Evolutionary conservation across 2,888 invertebrate genomes (phyloP).

Genomic region (Cyrtodaria siliqua): DNA sequence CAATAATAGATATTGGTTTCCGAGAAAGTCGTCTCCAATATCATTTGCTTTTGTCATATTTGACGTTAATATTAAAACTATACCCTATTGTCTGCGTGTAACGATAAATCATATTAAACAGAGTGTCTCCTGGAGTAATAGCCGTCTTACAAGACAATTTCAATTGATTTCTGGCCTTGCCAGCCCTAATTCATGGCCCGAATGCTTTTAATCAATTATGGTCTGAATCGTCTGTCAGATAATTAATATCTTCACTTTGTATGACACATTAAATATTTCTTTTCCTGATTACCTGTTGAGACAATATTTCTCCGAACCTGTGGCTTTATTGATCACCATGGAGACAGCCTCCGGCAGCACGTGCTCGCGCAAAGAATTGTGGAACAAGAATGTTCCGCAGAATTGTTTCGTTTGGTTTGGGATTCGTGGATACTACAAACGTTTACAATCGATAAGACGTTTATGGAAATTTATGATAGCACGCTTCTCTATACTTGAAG

Average conservation of each 20-base stretch:
- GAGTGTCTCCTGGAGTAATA: background rate
- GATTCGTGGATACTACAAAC: background rate
- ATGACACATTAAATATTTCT: conserved; percentile 66
- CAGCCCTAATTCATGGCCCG: conserved; percentile 33
- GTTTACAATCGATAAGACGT: conserved; percentile 15
- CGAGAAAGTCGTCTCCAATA: too few species aligned
- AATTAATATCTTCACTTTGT: conserved; percentile 62
- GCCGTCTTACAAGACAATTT: conserved; percentile 43
- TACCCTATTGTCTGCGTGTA: too few species aligned
- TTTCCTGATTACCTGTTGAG: conserved; percentile 60
- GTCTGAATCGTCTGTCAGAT: conserved; percentile 45
- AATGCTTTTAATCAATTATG: conserved; percentile 59
- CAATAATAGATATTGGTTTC: too few species aligned
- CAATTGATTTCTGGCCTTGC: conserved; percentile 39
- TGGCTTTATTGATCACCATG: conserved; percentile 56
- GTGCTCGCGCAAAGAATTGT: conserved; percentile 29
- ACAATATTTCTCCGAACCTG: conserved; percentile 57
- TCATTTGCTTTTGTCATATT: too few species aligned
- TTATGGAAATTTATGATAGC: conserved; percentile 24
- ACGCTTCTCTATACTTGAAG: conserved; percentile 30
- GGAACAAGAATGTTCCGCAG: conserved; percentile 17
- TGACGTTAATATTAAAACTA: too few species aligned
- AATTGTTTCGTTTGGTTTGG: background rate
- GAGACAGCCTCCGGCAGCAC: conserved; percentile 42
- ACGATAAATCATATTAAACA: too few species aligned